A percentile compares a stretch with the other conserved stretches of the same genome.
phyloP scores from a whole-genome alignment of 2,797 vertebrate genomes.

The Xiphorhynchus erythropygius region DNA sequence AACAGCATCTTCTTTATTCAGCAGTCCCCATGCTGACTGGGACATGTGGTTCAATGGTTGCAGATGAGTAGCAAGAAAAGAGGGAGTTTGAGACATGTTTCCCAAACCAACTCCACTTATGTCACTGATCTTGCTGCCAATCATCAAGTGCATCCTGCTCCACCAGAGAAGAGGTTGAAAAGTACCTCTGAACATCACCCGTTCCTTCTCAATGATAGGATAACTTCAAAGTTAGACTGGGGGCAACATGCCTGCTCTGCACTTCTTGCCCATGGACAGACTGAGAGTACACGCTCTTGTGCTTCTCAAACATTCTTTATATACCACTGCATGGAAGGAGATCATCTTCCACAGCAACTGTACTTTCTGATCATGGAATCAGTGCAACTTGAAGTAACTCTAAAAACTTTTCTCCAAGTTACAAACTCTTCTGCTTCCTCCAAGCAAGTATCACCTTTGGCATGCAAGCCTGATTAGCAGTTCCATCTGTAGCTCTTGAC shows the following conservation, averaged over 20 bases:
- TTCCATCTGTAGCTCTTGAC: neutral
- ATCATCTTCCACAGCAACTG: neutral
- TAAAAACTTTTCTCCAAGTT: neutral
- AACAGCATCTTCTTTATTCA: neutral
- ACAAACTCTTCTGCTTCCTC: neutral
- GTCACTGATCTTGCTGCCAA: neutral
- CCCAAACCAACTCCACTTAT: neutral
- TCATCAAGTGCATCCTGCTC: neutral
- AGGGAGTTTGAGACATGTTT: neutral
- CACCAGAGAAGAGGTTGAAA: neutral
- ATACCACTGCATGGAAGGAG: neutral
- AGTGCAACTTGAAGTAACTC: neutral
- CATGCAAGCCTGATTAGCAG: neutral
- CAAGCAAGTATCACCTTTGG: neutral
- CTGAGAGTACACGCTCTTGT: neutral
- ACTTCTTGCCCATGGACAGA: neutral
- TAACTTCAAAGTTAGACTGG: neutral
- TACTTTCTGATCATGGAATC: neutral
- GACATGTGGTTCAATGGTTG: neutral
- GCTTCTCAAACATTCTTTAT: neutral
- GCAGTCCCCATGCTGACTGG: neutral
- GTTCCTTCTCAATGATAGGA: neutral
- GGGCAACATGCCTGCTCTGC: neutral
- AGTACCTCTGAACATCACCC: neutral
- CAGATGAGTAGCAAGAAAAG: neutral